Evolutionary conservation across 2,888 invertebrate species (phyloP), one percentile per base, ranked within the genome.

Genomic region (Petrophora chlorosata): DNA sequence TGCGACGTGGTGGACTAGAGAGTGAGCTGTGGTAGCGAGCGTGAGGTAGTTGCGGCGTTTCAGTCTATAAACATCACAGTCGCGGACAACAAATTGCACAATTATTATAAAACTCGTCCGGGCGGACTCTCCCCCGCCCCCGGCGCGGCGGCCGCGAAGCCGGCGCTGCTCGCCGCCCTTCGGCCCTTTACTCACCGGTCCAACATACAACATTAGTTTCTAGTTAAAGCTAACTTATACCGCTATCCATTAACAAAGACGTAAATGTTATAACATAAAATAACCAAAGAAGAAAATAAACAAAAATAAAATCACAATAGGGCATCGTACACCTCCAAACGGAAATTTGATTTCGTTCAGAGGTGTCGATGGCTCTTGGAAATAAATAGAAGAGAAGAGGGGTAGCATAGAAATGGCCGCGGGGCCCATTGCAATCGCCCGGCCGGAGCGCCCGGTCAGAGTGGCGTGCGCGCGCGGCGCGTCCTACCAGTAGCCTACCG

Each of bases 41-140:
- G 89, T 87, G 90, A 90, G 90, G 90, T 90, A 90, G 89, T 85
- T 82, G 86, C 81, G 89, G 90, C 85, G 73, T 89, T 84, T 92
- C 92, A 92, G 92, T 92, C 92, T 92, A 92, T 90, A 87, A 92
- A 91, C 92, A 92, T 93, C 92, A 93, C 93, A 93, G 92, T 92
- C 92, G 91, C 92, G 91, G 85, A 88, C 83, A 86, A 84, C 82
- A 82, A 85, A 89, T 89, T 90, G 89, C 89, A 90, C 89, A 85
- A 83, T 82, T 53, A 52, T 48, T 46, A 38, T 34, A 56, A 49
- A 85, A 85, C 84, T 82, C 79, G 77, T 16, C 79, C 76, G 76
- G 79, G 79, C 76, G 79, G 78, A 77, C 73, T 69, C 67, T 69
- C 70, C 73, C 54, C 65, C 67, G 70, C 70, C 73, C 54, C 65